Evolutionary conservation across 1,140 invertebrate genomes (phyloP), one percentile per base, ranked within the genome.

Genomic region (Camponotus floridanus): DNA sequence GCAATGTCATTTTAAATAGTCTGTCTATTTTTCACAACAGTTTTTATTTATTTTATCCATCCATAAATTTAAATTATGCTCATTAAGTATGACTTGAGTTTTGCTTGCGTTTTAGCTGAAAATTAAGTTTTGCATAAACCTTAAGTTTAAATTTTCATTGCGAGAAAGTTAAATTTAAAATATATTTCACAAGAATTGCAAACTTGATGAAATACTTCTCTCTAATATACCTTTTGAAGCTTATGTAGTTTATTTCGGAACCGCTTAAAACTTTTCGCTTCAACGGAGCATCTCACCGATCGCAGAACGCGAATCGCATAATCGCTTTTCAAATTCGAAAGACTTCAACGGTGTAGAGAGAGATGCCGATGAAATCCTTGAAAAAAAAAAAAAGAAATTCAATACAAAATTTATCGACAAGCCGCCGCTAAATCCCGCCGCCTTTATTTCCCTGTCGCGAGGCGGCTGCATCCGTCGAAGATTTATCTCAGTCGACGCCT

Each of bases 401-500:
- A 45, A 78, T 85, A 42, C 36, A 76, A 64, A 85, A 79, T 76
- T 67, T 64, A 76, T 76, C 73, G 62, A 76, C 61, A 85, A 85
- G 61, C 39, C 33, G 21, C 48, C 18, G 42, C 13, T 74, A 61
- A 76, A 64, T 78, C 42, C 59, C 13, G 48, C 42, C 57, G 61
- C 59, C 45, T 76, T 76, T 79, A 79, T 79, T 76, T 85, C 15
- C 15, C 36, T 76, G 73, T 85, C 62, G 39, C 36, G 39, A 55
- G 26, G 73, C 33, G 39, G 74, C 39, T 62, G 83, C 45, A 76
- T 79, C 59, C 62, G 48, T 59, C 33, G 74, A 57, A 65, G 68
- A 89, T 86, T 76, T 88, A 88, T 71, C 87, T 74, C 48, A n/a
- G 55, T 88, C 87, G 71, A 64, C 76, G 76, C 76, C 39, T 86